Percentiles rank a stretch among this genome's conserved stretches.
phyloP scores from a whole-genome alignment of 2,113 vertebrate species.

The Hypanus sabinus region DNA sequence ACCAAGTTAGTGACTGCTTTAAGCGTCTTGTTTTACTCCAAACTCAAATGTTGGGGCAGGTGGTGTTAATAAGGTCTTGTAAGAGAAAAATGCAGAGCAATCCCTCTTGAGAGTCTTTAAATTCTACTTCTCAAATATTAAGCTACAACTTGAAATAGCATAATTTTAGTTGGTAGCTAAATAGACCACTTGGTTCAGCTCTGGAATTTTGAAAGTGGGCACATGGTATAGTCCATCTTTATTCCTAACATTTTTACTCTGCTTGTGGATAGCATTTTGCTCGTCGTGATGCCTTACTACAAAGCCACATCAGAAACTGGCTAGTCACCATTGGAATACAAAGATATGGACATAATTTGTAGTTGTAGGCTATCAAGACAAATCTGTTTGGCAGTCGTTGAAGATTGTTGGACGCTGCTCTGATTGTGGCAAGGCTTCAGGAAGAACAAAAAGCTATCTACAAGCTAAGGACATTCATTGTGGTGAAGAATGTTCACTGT shows the following conservation, averaged over 20 bases:
- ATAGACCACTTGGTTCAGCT: background rate
- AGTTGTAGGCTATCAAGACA: too few relatives aligned
- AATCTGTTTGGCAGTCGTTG: too few relatives aligned
- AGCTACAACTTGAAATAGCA: background rate
- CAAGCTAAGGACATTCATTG: too few relatives aligned
- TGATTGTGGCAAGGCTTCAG: too few relatives aligned
- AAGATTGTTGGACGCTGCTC: too few relatives aligned
- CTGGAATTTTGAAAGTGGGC: background rate
- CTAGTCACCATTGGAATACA: background rate
- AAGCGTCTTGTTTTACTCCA: background rate
- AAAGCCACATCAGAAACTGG: background rate
- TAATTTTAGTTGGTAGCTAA: background rate
- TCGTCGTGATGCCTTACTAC: background rate
- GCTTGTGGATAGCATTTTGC: too few relatives aligned
- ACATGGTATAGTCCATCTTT: background rate
- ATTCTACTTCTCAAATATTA: background rate
- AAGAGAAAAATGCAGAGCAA: background rate
- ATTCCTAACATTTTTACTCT: background rate
- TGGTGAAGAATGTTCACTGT: too few relatives aligned
- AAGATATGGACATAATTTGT: too few relatives aligned
- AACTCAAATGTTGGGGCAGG: background rate
- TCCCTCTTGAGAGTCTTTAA: background rate
- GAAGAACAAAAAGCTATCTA: too few relatives aligned
- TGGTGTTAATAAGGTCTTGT: background rate
- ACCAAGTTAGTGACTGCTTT: background rate